phyloP scores from a whole-genome alignment of 2,113 vertebrate genomes.

The Eulemur rufifrons region DNA sequence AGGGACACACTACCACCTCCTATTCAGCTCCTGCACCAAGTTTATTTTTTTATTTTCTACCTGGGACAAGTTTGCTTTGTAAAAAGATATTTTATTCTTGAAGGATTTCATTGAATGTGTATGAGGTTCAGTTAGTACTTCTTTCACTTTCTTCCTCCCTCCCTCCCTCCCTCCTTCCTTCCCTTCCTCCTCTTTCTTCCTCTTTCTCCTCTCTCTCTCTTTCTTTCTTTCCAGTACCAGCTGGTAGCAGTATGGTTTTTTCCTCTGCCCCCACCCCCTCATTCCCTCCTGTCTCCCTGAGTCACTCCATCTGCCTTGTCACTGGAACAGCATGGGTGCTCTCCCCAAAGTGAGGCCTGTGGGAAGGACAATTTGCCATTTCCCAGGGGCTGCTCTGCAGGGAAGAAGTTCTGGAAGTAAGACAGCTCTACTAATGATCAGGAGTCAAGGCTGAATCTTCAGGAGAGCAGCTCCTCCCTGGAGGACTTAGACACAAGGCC shows the following conservation, averaged over 20 bases:
- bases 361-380: conserved; percentile 31
- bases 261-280: conserved; percentile 50
- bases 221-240: conserved; percentile 1
- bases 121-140: neutral
- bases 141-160: neutral
- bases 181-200: neutral
- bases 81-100: neutral
- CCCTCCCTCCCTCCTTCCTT: neutral
- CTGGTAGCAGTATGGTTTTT: conserved; percentile 49
- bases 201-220: neutral
- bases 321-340: conserved; percentile 40
- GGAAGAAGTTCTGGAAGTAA: conserved; percentile 31
- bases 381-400: conserved; percentile 26
- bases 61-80: neutral
- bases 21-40: neutral
- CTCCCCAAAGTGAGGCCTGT: conserved; percentile 27
- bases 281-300: conserved; percentile 65
- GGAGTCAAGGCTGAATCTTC: neutral
- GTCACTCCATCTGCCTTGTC: conserved; percentile 76
- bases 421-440: neutral
- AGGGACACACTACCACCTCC: neutral
- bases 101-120: neutral
- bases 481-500: neutral
- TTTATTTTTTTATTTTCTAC: neutral
- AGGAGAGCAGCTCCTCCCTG: neutral